Base-by-base conservation (phyloP, 2,888 invertebrate species). In the Parelbella ahira region DNA sequence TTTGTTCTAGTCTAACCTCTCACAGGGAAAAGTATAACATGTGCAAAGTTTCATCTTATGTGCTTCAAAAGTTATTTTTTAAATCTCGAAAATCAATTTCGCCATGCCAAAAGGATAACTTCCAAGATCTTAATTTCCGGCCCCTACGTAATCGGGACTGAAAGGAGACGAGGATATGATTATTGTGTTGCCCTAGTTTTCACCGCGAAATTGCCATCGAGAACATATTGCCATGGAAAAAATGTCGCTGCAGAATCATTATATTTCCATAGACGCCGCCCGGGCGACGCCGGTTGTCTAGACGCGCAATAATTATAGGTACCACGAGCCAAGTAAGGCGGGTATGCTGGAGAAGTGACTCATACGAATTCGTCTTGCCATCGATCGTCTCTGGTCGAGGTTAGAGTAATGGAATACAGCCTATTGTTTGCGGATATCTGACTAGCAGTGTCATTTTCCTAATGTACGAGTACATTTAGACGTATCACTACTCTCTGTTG, bases 261-360 rank as follows among this genome's bases (percentile, higher is more conserved):
- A 69, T 68, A 73, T 67, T 73, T 65, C 67, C 68, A 74, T 66
- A 70, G 67, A 54, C 63, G 66, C 68, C 81, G 83, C 72, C 81
- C 61, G 63, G 51, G 65, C 64, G 83, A 65, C 83, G 84, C 84
- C 83, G 56, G 56, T 60, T 68, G 83, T 82, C 84, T 83, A 86
- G 84, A 84, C 84, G 72, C 68, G 76, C 71, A 71, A 80, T 75
- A 75, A 80, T 83, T 78, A 76, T 76, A 42, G 41, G 41, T 42
- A 75, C 66, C 70, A 68, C 62, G 71, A 74, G 77, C 78, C 74
- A 79, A 76, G 72, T 67, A 64, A 75, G 77, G 77, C 70, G 75
- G 60, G 69, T 61, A 56, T 74, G 69, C 74, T 73, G 66, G 65
- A 69, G 69, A 71, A 66, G 68, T 83, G 83, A 83, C 67, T 83